Percentiles rank a stretch among this genome's conserved stretches.
phyloP scores from a whole-genome alignment of 2,797 vertebrate genomes.

The Aulostomus chinensis region DNA sequence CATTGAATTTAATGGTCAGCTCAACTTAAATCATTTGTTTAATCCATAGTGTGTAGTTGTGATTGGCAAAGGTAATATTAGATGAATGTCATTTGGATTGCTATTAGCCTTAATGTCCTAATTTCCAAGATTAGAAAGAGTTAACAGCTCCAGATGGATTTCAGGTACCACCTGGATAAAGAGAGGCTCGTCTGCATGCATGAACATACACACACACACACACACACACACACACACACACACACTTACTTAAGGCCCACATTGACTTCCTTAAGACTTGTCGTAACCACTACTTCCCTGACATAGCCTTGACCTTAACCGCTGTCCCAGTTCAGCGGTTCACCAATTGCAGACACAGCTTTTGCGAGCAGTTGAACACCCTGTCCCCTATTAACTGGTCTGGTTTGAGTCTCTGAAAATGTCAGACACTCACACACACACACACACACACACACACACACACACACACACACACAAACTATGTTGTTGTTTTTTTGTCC shows the following conservation, averaged over 20 bases:
- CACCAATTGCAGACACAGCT: too few relatives aligned
- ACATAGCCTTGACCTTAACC: too few relatives aligned
- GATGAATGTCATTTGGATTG: slow-evolving; percentile 64
- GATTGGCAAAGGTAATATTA: slow-evolving; percentile 71
- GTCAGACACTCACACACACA: too few relatives aligned
- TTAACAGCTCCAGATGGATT: slow-evolving; percentile 63
- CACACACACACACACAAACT: background rate
- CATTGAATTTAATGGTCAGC: slow-evolving; percentile 57
- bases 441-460: too few relatives aligned
- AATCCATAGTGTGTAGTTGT: slow-evolving; percentile 64
- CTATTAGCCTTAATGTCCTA: slow-evolving; percentile 68
- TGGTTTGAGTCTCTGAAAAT: too few relatives aligned
- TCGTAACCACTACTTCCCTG: too few relatives aligned
- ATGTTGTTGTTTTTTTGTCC: background rate
- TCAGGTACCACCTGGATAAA: slow-evolving; percentile 51
- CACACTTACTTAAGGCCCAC: too few relatives aligned
- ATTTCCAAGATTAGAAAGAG: slow-evolving; percentile 61
- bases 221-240: background rate
- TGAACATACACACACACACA: slow-evolving; percentile 6
- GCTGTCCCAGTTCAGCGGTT: too few relatives aligned
- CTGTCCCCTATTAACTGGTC: too few relatives aligned
- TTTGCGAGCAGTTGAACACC: too few relatives aligned
- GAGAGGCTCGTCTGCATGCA: slow-evolving; percentile 4
- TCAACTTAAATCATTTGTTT: slow-evolving; percentile 61
- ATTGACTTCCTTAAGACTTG: too few relatives aligned